A percentile compares a stretch with the other conserved stretches of the same genome.
These are phyloP conservation scores for Tympanuchus pallidicinctus DNA, from an alignment of 2,113 vertebrate genomes.

Conservation along the genomic window DNA sequence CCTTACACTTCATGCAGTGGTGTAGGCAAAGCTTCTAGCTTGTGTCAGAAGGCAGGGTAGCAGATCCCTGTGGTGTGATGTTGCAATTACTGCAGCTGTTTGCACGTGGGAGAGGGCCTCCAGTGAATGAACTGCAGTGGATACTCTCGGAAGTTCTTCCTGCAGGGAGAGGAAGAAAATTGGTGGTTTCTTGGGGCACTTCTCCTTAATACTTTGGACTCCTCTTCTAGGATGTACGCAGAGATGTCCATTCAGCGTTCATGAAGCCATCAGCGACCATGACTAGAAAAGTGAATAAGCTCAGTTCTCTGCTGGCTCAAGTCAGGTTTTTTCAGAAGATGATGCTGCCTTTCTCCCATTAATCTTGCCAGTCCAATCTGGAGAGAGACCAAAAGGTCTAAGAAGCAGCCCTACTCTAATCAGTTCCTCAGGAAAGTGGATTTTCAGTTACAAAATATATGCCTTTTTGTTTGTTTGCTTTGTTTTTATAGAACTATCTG, in stretches of 20 bases:
- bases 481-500: background rate
- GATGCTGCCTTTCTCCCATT: background rate
- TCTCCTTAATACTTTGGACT: background rate
- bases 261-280: background rate
- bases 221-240: background rate
- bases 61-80: background rate
- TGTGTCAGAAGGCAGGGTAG: background rate
- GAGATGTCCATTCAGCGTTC: fast-evolving
- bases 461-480: background rate
- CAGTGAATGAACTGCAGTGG: background rate
- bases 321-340: background rate
- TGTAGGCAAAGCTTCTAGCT: background rate
- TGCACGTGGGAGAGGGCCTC: background rate
- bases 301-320: background rate
- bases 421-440: background rate
- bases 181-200: background rate
- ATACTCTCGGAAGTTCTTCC: background rate
- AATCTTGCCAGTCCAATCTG: background rate
- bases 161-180: background rate
- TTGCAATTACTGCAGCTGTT: background rate
- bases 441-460: background rate
- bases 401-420: background rate
- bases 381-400: background rate
- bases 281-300: background rate
- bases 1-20: background rate